Evolutionary conservation across 2,797 vertebrate species (phyloP), one percentile per base, ranked within the genome.

Genomic region (Oophaga sylvatica): DNA sequence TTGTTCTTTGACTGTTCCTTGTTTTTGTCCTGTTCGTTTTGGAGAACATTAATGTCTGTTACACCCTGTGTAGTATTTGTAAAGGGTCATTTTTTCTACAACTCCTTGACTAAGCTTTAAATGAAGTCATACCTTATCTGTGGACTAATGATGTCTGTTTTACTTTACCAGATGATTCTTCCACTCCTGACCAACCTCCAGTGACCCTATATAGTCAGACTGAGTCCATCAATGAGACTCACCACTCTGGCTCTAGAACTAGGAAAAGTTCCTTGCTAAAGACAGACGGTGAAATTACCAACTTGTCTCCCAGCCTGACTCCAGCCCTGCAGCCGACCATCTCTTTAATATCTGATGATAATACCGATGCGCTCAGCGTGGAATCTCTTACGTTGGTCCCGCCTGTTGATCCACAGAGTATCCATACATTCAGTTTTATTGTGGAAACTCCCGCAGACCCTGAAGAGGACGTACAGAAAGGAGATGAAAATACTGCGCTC

Each of bases 371-470:
- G 0, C 94, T 98, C 62, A 98, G 97, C 0, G 95, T 97, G 29
- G 98, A 99, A 92, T 98, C 97, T 0, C 96, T 99, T 65, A 99
- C 98, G 0, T 94, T 99, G 76, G 93, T 99, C 82, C 98, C 97
- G 0, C 98, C 98, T 0, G 93, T 97, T 0, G 97, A 97, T 92
- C 94, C 96, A 0, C 95, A 95, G 5, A 96, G 95, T 91, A 96
- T 99, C 76, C 96, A 92, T 57, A 92, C 94, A 20, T 96, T 97
- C 80, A 82, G 94, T 63, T 88, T 89, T 87, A n/a, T 90, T 57
- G 91, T 93, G 78, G 93, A 91, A 16, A 12, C 90, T 1, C 87
- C 95, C 0, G 0, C 82, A 0, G 90, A 90, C 0, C 31, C 91
- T 1, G 17, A 84, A 7, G 75, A 5, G n/a, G 71, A 82, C 83